phyloP scores from a whole-genome alignment of 2,888 invertebrate genomes.

The Conops quadrifasciatus region DNA sequence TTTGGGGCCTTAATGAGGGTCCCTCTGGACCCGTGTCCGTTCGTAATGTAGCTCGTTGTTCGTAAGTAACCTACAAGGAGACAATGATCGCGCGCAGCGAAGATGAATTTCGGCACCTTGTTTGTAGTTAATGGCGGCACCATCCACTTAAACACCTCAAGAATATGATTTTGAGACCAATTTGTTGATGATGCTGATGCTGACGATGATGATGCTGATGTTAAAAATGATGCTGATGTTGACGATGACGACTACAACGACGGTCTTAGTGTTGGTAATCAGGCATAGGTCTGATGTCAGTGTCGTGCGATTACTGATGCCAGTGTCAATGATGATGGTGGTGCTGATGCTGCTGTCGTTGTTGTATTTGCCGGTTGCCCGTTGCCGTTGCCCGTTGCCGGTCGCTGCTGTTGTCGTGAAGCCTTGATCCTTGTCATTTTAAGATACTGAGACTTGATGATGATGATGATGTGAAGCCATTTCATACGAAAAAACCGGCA shows the following conservation, averaged over 20 bases:
- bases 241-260: not conserved
- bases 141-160: conserved; percentile 33
- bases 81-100: conserved; percentile 14
- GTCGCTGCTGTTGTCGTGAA: too few species aligned
- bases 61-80: conserved; percentile 52
- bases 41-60: too few species aligned
- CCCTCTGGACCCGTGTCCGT: conserved; percentile 59
- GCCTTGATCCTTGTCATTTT: too few species aligned
- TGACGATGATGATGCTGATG: conserved; percentile 26
- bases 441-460: too few species aligned
- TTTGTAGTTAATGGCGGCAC: conserved; percentile 39
- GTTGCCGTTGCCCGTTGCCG: not conserved
- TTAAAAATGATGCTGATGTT: not conserved
- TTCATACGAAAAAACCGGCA: not conserved
- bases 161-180: conserved; percentile 33
- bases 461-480: not conserved
- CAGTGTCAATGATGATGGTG: conserved; percentile 3
- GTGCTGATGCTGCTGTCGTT: not conserved
- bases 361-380: not conserved
- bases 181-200: conserved; percentile 32
- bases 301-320: too few species aligned
- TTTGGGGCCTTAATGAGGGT: conserved; percentile 58
- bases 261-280: not conserved
- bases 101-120: conserved; percentile 46
- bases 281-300: not conserved